phyloP scores from a whole-genome alignment of 2,113 vertebrate species.

The Ailuropoda melanoleuca region DNA sequence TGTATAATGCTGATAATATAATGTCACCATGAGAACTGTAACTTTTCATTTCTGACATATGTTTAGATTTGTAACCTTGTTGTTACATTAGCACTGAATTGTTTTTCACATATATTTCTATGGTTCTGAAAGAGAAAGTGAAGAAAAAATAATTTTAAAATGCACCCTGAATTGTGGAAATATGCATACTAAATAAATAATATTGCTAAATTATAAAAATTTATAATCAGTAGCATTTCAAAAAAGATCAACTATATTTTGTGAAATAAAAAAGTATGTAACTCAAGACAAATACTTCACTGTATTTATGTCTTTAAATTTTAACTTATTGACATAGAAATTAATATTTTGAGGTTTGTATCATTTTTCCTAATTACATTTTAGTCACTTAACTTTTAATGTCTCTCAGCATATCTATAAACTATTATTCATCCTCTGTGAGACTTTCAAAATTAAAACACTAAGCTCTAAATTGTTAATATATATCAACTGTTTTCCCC shows the following conservation, averaged over 20 bases:
- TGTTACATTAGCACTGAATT: conserved; percentile 48
- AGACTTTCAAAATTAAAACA: neutral
- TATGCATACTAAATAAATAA: neutral
- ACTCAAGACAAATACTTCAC: neutral
- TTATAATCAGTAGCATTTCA: neutral
- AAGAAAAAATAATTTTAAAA: neutral
- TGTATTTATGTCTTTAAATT: neutral
- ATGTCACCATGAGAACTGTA: conserved; percentile 63
- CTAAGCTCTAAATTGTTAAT: neutral
- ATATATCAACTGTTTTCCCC: neutral
- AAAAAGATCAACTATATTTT: neutral
- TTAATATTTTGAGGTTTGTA: neutral
- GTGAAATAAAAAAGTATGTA: neutral
- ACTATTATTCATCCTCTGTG: neutral
- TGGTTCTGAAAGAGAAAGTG: conserved; percentile 11
- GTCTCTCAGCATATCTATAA: neutral
- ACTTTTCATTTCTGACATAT: conserved; percentile 57
- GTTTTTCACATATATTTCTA: conserved; percentile 16
- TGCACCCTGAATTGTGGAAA: neutral
- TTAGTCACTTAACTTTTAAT: neutral
- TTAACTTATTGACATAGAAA: neutral
- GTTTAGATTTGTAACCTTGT: conserved; percentile 68
- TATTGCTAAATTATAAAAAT: neutral
- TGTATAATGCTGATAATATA: conserved; percentile 54
- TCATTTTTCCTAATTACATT: neutral